Base-by-base conservation (phyloP, 2,888 invertebrate species). In the Blastobasis adustella region DNA sequence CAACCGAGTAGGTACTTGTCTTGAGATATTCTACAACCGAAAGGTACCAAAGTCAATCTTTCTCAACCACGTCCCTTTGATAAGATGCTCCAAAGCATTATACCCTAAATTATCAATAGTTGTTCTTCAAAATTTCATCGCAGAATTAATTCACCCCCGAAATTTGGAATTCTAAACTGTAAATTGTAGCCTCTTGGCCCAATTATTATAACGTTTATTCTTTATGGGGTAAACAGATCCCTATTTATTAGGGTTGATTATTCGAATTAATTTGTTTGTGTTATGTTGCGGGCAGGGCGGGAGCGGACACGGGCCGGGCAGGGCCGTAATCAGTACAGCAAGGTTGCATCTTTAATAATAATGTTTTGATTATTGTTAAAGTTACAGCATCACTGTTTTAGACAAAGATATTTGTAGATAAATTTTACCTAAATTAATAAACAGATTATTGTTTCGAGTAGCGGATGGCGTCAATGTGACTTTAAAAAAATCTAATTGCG, bases 211-310 rank as follows among this genome's bases (percentile, higher is more conserved):
- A 82, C 81, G 78, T 85, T 86, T 81, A 86, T 86, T 84, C 85
- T 86, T 86, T 85, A 82, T 75, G 83, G 76, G 75, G 81, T 86
- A 86, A 85, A 86, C 82, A 83, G 82, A 83, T 76, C 82, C 79
- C 76, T 84, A 81, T 87, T 86, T 86, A 86, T 85, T 85, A 82
- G 80, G 84, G 86, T 84, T 79, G 78, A 87, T 87, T 87, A 86
- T 84, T 77, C 66, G 86, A 86, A 88, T 88, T 86, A 88, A 88
- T 88, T 88, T 88, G 87, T 88, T 87, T 87, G 77, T 82, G 84
- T 84, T 84, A 82, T 82, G 82, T 84, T 82, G 78, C 63, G 79
- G 76, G 72, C 60, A 69, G 71, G 62, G 61, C 63, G 67, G 69
- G 69, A 6, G 42, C 42, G 10, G 42, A 9, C 42, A 23, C 23